These are phyloP conservation scores for Crypturellus tataupa DNA, from an alignment of 2,797 vertebrate genomes.

Conservation along the genomic window DNA sequence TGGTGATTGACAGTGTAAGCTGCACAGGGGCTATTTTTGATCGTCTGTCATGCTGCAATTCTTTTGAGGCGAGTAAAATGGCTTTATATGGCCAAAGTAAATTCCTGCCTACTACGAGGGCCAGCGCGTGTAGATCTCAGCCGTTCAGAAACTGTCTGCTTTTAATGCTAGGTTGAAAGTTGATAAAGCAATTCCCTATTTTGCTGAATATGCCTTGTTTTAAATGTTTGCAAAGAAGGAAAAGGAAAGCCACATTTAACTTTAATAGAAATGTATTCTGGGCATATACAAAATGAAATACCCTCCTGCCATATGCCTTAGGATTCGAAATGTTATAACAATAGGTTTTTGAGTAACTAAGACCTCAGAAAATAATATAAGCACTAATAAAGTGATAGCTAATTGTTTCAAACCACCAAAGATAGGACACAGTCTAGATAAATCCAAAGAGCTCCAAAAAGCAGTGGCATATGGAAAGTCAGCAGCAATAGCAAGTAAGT, in stretches of 20 bases:
- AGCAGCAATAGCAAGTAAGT: not conserved
- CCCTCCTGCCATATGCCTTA: not conserved
- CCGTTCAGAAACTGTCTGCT: constrained; percentile 68
- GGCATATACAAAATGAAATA: not conserved
- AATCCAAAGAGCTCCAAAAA: not conserved
- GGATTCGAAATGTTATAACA: not conserved
- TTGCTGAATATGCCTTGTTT: not conserved
- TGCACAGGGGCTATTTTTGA: constrained; percentile 87
- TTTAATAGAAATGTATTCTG: not conserved
- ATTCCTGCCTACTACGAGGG: constrained; percentile 79
- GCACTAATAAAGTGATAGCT: not conserved
- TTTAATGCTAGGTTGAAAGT: constrained; percentile 58
- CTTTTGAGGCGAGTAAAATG: constrained; percentile 82
- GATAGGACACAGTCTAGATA: not conserved
- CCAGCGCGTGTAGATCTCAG: constrained; percentile 67
- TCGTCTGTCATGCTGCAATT: constrained; percentile 84
- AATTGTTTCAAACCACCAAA: not conserved
- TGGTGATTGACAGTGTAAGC: constrained; percentile 85
- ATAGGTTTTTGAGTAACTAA: not conserved
- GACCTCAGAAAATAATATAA: not conserved
- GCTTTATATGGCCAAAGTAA: constrained; percentile 88
- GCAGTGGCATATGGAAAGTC: not conserved
- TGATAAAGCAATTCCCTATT: constrained; percentile 25
- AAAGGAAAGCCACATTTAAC: not conserved
- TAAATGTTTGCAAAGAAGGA: not conserved